Evolutionary conservation across 64 coral and sea anemone species (phyloP).

Genomic region (Catalaphyllia jardinei): DNA sequence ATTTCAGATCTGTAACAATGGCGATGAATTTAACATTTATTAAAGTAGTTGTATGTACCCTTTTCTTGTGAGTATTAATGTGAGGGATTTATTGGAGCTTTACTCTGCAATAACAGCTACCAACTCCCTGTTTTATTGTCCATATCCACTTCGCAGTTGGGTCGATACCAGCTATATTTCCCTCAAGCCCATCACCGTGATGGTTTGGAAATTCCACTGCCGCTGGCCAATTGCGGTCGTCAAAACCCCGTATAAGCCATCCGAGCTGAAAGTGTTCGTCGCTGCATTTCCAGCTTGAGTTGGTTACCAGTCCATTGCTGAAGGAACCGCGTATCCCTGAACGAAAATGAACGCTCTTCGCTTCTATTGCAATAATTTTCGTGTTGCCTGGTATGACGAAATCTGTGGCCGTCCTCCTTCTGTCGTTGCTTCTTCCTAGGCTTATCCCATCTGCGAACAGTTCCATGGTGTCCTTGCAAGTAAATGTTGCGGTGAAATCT

Average conservation of each 20-base stretch:
- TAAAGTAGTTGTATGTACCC: too few species aligned
- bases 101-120: background rate
- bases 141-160: conserved; percentile 2
- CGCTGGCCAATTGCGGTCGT: conserved; percentile 5
- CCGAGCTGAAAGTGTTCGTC: background rate
- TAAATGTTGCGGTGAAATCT: background rate
- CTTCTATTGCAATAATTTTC: background rate
- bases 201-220: background rate
- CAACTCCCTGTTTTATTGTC: background rate
- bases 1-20: too few species aligned
- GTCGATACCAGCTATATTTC: background rate
- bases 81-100: background rate
- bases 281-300: conserved; percentile 15
- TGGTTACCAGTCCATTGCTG: conserved; percentile 44
- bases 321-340: conserved; percentile 41
- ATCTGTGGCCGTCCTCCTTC: background rate
- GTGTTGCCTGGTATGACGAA: conserved; percentile 6
- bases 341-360: background rate
- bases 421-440: background rate
- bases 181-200: background rate
- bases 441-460: background rate
- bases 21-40: too few species aligned
- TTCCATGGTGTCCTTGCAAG: background rate
- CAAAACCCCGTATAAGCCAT: conserved; percentile 10
- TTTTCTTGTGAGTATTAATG: too few species aligned